phyloP scores from a whole-genome alignment of 53 echinoderm and acorn worm species.

The Zoroaster sp. region DNA sequence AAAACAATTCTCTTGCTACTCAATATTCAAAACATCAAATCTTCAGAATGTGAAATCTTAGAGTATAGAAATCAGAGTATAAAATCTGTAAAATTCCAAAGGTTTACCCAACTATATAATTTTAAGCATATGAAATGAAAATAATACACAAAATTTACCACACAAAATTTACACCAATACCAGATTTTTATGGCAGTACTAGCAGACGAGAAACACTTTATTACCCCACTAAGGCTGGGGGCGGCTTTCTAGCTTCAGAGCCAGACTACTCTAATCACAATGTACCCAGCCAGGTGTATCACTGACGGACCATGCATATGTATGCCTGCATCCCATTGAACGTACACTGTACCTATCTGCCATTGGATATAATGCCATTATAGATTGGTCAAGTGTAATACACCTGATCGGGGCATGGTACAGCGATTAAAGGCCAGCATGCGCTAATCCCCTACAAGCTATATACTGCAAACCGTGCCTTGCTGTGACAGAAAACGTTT shows the following conservation, averaged over 20 bases:
- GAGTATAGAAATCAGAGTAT: no score
- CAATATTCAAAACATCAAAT: no score
- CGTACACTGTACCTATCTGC: background rate
- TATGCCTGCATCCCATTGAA: background rate
- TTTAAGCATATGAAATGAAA: no score
- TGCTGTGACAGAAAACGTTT: background rate
- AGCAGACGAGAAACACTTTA: background rate
- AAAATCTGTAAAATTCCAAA: no score
- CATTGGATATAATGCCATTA: slow-evolving; percentile 6
- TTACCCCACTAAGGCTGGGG: background rate
- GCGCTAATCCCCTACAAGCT: background rate
- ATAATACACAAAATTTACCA: no score
- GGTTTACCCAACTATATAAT: no score
- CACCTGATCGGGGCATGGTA: background rate
- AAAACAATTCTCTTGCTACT: no score
- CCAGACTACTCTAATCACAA: slow-evolving; percentile 3
- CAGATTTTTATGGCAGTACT: background rate
- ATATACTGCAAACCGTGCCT: background rate
- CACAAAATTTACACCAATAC: no score
- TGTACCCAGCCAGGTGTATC: slow-evolving; percentile 29
- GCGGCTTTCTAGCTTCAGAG: background rate
- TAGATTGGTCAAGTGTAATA: background rate
- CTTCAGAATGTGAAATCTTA: no score
- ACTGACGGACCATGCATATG: background rate
- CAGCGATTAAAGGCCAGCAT: background rate